These are phyloP conservation scores for Drosophila sulfurigaster DNA, from an alignment of 1,140 invertebrate genomes.

Conservation along the genomic window DNA sequence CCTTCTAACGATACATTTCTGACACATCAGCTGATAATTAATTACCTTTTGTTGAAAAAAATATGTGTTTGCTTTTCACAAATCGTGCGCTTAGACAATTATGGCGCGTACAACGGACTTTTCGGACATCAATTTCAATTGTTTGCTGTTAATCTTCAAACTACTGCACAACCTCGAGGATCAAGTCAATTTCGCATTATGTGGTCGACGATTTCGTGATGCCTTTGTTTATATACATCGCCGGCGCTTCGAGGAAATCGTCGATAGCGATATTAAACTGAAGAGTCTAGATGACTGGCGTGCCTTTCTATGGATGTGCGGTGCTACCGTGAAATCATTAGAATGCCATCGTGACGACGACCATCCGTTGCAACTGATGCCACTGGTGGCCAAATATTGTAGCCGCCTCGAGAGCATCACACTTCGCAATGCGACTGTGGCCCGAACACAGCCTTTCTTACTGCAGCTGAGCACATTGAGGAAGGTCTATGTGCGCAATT, in stretches of 20 bases:
- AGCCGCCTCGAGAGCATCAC: constrained; percentile 55
- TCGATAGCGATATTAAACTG: constrained; percentile 58
- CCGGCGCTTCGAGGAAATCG: constrained; percentile 50
- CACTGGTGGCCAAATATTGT: constrained; percentile 61
- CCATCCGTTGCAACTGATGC: constrained; percentile 63
- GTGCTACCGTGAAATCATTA: constrained; percentile 48
- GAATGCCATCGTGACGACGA: constrained; percentile 66
- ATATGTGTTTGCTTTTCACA: constrained; percentile 31
- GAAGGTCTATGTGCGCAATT: constrained; percentile 64
- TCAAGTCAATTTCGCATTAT: constrained; percentile 65
- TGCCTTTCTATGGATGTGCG: constrained; percentile 68
- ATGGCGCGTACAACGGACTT: constrained; percentile 71
- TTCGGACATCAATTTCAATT: constrained; percentile 61
- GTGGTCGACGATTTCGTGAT: constrained; percentile 63
- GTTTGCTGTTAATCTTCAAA: constrained; percentile 63
- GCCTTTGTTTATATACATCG: constrained; percentile 63
- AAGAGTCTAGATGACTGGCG: constrained; percentile 66
- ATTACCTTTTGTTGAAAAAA: constrained; percentile 50
- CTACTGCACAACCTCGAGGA: constrained; percentile 57
- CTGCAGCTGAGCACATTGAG: constrained; percentile 43
- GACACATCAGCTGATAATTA: constrained; percentile 25
- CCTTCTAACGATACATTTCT: constrained; percentile 10
- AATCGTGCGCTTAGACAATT: constrained; percentile 24
- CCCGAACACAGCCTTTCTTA: constrained; percentile 50
- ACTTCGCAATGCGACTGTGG: constrained; percentile 60